Conservation (phyloP, 2,888 invertebrate genomes). For the Diachrysia chrysitis region DNA sequence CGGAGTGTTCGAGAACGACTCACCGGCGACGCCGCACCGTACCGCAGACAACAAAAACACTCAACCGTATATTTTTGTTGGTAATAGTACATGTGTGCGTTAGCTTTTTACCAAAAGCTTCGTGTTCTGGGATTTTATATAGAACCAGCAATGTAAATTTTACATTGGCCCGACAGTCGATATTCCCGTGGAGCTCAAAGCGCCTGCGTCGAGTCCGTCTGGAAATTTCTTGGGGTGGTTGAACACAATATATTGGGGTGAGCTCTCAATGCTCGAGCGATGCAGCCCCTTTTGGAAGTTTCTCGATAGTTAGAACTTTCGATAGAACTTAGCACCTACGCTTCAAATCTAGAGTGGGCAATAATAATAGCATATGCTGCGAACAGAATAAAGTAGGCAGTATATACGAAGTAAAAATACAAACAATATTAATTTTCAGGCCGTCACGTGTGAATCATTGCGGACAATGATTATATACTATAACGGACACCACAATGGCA, state of each 20-base stretch:
- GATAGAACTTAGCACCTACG: constrained; percentile 29
- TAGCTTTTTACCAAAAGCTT: constrained; percentile 24
- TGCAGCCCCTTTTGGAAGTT: constrained; percentile 22
- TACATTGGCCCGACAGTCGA: constrained; percentile 19
- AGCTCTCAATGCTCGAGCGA: constrained; percentile 10
- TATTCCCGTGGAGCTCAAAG: constrained; percentile 19
- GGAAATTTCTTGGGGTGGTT: constrained; percentile 54
- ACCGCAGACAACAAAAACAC: constrained; percentile 35
- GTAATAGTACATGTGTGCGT: constrained; percentile 46
- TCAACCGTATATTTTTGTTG: constrained; percentile 22
- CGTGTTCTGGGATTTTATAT: constrained; percentile 19
- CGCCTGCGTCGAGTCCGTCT: constrained; percentile 53
- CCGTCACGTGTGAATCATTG: constrained; percentile 65
- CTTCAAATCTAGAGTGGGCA: constrained; percentile 12
- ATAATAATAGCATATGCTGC: constrained; percentile 11
- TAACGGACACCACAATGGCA: constrained; percentile 71
- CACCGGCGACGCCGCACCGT: constrained; percentile 37
- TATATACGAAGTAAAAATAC: constrained; percentile 26
- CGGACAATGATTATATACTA: constrained; percentile 54
- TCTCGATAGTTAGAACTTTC: constrained; percentile 28
- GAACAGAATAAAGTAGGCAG: constrained; percentile 6
- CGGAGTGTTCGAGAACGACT: constrained; percentile 63
- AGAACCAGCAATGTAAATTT: constrained; percentile 47
- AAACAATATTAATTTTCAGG: constrained; percentile 48
- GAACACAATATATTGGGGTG: constrained; percentile 37